A percentile compares a stretch with the other conserved stretches of the same genome.
Evolutionary conservation across 2,113 vertebrate species (phyloP).

Genomic region (Sapajus apella): DNA sequence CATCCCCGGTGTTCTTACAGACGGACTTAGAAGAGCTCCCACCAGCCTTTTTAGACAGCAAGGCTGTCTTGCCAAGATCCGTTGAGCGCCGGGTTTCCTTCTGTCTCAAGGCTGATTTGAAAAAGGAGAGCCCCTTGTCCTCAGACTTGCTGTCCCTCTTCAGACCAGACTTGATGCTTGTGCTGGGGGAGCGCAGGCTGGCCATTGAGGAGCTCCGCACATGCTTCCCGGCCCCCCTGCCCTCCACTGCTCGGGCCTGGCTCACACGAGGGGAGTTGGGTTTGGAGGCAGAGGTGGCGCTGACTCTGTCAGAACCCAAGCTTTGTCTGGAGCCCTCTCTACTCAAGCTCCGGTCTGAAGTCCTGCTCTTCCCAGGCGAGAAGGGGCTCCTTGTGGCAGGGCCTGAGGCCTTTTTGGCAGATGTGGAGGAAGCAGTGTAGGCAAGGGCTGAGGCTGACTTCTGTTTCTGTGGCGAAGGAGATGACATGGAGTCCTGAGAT

Average conservation of each 20-base stretch:
- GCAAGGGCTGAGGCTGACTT: slow-evolving; percentile 84
- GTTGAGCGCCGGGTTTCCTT: slow-evolving; percentile 95
- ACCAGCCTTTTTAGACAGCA: slow-evolving; percentile 90
- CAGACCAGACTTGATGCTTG: slow-evolving; percentile 83
- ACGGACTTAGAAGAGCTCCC: slow-evolving; percentile 86
- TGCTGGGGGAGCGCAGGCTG: slow-evolving; percentile 91
- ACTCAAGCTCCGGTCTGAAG: slow-evolving; percentile 90
- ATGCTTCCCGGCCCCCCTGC: slow-evolving; percentile 82
- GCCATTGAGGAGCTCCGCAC: slow-evolving; percentile 95
- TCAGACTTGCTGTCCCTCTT: slow-evolving; percentile 94
- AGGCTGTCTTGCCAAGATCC: slow-evolving; percentile 93
- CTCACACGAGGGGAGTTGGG: slow-evolving; percentile 82
- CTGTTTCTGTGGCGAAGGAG: slow-evolving; percentile 86
- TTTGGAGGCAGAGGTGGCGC: slow-evolving; percentile 77
- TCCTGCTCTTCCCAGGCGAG: slow-evolving; percentile 85
- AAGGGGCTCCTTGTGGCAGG: slow-evolving; percentile 79
- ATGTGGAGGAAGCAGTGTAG: slow-evolving; percentile 83
- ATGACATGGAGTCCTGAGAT: slow-evolving; percentile 74
- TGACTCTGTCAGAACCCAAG: slow-evolving; percentile 86
- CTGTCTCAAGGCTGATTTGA: slow-evolving; percentile 95
- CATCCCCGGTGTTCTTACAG: slow-evolving; percentile 79
- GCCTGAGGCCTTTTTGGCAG: slow-evolving; percentile 85
- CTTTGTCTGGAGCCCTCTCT: slow-evolving; percentile 91
- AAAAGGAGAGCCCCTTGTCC: slow-evolving; percentile 97
- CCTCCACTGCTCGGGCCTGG: slow-evolving; percentile 82